Evolutionary conservation across 2,888 invertebrate genomes (phyloP).

Genomic region (Cheilosia vernalis): DNA sequence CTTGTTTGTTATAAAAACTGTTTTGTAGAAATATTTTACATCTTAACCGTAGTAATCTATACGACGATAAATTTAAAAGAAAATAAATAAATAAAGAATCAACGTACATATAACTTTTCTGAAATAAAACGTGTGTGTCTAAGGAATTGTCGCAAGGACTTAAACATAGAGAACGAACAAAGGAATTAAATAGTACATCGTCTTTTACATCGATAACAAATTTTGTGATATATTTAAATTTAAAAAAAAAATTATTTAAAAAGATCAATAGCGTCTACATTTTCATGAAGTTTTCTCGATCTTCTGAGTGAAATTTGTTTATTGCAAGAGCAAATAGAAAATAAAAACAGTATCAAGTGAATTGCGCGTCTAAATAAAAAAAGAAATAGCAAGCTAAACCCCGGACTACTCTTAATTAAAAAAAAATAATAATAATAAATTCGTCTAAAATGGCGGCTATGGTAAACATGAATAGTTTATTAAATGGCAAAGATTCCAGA

Average conservation of each 20-base stretch:
- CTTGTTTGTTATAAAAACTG: constrained; percentile 38
- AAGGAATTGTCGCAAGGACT: constrained; percentile 54
- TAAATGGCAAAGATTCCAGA: constrained; percentile 99
- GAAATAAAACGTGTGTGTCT: constrained; percentile 18
- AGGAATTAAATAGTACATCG: constrained; percentile 73
- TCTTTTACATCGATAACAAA: constrained; percentile 75
- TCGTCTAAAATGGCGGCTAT: constrained; percentile 88
- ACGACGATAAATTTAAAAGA: constrained; percentile 27
- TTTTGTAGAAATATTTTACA: constrained; percentile 31
- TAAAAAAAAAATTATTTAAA: constrained; percentile 24
- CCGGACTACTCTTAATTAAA: constrained; percentile 13
- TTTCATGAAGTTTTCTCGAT: constrained; percentile 13
- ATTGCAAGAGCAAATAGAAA: constrained; percentile 16
- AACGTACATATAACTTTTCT: constrained; percentile 32
- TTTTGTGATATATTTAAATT: constrained; percentile 72
- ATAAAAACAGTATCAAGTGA: constrained; percentile 39
- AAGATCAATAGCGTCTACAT: constrained; percentile 23
- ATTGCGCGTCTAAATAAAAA: constrained; percentile 20
- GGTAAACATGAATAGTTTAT: constrained; percentile 98
- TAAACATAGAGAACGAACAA: constrained; percentile 37
- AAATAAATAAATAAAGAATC: no score
- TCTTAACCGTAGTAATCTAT: constrained; percentile 32
- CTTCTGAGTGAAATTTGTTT: constrained; percentile 45
- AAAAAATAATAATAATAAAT: constrained; percentile 29
- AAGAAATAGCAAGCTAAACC: not conserved